Evolutionary conservation across 2,113 vertebrate species (phyloP), one percentile per base, ranked within the genome.

Genomic region (Mormoops blainvillei): DNA sequence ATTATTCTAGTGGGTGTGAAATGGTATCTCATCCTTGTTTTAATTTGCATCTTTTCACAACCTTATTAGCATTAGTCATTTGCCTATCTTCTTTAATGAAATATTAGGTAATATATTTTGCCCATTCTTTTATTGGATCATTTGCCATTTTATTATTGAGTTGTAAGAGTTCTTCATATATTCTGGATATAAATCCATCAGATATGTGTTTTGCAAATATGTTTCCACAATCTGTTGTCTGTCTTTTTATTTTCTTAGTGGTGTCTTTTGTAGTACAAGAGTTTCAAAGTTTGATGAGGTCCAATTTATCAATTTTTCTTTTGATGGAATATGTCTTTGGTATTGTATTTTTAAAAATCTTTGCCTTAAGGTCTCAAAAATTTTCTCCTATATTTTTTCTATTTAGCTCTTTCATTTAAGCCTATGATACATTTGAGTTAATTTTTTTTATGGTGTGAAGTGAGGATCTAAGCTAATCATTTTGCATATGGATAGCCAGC

Each of bases 291-390:
- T 95, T 77, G 38, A 91, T 82, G 19, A 93, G 16, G 6, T 93
- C 31, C 41, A 91, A 52, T 58, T 93, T 93, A 74, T 76, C n/a
- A 80, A 0, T 85, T 95, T 95, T 96, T 68, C 28, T 94, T 58
- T 76, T 24, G n/a, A 52, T 70, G 43, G 15, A 87, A 61, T 77
- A 5, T 76, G 15, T 38, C 89, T 96, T 94, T 95, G 16, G 33
- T 93, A 8, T 54, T 33, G 3, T 86, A 70, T 63, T 63, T 92
- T 86, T 80, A 68, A 87, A 80, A 5, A 12, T 14, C 11, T 78
- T 84, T 81, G 5, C 41, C 24, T 84, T 89, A 83, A 87, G 33
- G 8, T 58, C 65, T 91, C 41, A 76, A 73, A 85, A 24, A 54
- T 94, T 89, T 90, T 80, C 13, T 81, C 31, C 19, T 78, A 5